These are phyloP conservation scores for Melanotaenia parkinsoni DNA, from an alignment of 2,797 vertebrate species.

Conservation along the genomic window DNA sequence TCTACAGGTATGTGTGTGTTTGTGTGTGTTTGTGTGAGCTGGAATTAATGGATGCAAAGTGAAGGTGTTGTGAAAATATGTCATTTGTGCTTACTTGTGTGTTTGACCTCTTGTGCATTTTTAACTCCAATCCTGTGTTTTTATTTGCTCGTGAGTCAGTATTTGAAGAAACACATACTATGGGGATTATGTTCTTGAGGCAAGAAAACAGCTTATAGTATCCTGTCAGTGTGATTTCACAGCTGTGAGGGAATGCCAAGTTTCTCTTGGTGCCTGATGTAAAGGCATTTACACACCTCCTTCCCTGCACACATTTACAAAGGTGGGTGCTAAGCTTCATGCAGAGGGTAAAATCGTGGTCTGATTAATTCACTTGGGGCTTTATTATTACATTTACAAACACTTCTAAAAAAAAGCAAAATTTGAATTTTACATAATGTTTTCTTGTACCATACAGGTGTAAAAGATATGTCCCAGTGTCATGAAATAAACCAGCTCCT, in stretches of 20 bases:
- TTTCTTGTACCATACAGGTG: no score
- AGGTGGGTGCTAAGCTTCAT: neutral
- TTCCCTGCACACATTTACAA: neutral
- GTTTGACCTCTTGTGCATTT: conserved; percentile 10
- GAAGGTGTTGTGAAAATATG: conserved; percentile 31
- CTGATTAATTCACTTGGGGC: neutral
- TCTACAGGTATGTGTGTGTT: conserved; percentile 73
- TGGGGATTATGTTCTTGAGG: conserved; percentile 32
- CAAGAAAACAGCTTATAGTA: conserved; percentile 9
- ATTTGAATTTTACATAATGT: no score
- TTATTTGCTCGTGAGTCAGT: conserved; percentile 24
- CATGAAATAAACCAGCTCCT: neutral
- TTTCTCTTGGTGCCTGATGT: conserved; percentile 34
- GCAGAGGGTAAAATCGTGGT: conserved; percentile 13
- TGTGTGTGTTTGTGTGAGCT: conserved; percentile 43
- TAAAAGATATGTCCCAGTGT: neutral
- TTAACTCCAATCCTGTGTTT: neutral
- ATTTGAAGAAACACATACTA: conserved; percentile 20
- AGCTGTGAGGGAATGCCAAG: conserved; percentile 35
- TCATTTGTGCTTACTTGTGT: conserved; percentile 8
- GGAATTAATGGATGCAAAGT: conserved; percentile 42
- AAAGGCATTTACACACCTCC: conserved; percentile 56
- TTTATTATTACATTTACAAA: no score
- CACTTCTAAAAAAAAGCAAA: no score
- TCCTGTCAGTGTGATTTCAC: conserved; percentile 23